Evolutionary conservation across 2,113 vertebrate genomes (phyloP).

Genomic region (rat (Rattus norvegicus)): DNA sequence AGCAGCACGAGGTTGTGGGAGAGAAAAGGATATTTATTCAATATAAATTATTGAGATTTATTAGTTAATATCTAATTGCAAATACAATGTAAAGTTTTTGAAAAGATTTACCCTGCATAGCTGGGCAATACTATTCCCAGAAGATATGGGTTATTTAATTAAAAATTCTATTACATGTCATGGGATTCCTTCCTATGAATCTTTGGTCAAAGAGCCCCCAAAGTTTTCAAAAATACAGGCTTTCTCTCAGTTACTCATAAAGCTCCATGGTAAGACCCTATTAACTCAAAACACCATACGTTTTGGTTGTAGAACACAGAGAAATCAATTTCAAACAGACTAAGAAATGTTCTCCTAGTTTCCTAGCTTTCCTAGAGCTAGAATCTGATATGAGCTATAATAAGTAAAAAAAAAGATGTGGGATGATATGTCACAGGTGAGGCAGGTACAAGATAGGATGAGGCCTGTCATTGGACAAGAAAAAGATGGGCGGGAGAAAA

Average conservation of each 20-base stretch:
- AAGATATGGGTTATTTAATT: not conserved
- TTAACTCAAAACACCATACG: not conserved
- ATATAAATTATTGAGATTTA: not conserved
- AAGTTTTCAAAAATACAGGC: not conserved
- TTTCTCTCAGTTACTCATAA: not conserved
- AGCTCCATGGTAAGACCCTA: not conserved
- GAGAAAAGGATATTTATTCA: not conserved
- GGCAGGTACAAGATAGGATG: too few relatives aligned
- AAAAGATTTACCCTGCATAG: not conserved
- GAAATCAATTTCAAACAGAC: not conserved
- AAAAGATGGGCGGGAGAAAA: too few relatives aligned
- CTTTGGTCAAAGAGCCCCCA: not conserved
- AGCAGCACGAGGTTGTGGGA: not conserved
- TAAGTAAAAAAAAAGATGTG: too few relatives aligned
- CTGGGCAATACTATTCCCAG: too few relatives aligned
- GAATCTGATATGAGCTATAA: not conserved
- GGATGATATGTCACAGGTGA: too few relatives aligned
- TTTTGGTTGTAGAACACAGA: not conserved
- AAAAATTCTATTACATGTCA: too few relatives aligned
- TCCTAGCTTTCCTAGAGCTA: not conserved
- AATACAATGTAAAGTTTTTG: not conserved
- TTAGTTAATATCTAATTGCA: not conserved
- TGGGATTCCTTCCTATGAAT: not conserved
- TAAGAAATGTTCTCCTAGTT: not conserved
- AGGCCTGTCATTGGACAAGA: too few relatives aligned